These are phyloP conservation scores for Coelopa frigida DNA, from an alignment of 1,140 invertebrate genomes.

Conservation along the genomic window DNA sequence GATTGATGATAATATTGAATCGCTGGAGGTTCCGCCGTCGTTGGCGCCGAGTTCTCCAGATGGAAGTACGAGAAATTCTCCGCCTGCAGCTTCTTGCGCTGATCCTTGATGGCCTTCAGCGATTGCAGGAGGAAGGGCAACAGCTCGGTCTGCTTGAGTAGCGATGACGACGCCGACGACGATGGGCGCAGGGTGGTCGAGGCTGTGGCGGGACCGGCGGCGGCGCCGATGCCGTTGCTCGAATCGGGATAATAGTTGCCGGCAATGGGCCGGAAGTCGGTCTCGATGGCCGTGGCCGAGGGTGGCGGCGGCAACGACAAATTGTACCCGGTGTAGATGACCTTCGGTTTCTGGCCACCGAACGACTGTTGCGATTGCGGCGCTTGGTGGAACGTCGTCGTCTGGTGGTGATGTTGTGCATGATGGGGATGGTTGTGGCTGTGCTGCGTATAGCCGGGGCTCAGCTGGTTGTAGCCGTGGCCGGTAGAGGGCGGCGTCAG, in stretches of 20 bases:
- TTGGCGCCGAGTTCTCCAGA: conserved; percentile 22
- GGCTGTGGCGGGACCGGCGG: conserved; percentile 14
- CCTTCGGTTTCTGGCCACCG: conserved; percentile 20
- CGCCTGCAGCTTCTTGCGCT: conserved; percentile 30
- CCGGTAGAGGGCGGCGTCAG: conserved; percentile 27
- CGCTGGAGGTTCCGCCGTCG: conserved; percentile 10
- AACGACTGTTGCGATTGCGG: conserved; percentile 8
- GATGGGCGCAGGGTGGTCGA: conserved; percentile 17
- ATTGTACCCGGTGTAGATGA: conserved; percentile 34
- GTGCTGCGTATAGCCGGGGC: conserved; percentile 16
- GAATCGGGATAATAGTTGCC: conserved; percentile 30
- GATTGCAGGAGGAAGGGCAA: conserved; percentile 35
- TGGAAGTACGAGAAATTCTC: conserved; percentile 43
- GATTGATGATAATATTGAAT: conserved; percentile 9
- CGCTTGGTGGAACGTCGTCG: conserved; percentile 14
- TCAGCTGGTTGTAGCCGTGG: conserved; percentile 26
- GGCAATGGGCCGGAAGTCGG: conserved; percentile 34
- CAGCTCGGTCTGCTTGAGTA: conserved; percentile 21
- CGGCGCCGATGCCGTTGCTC: neutral
- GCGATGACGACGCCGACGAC: conserved; percentile 1
- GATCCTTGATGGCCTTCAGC: conserved; percentile 30
- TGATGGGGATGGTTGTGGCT: conserved; percentile 16
- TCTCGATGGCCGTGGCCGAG: conserved; percentile 15
- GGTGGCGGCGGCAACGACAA: conserved; percentile 29
- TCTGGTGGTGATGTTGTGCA: conserved; percentile 11